Evolutionary conservation across 2,888 invertebrate species (phyloP), one percentile per base, ranked within the genome.

Genomic region (Cabera pusaria): DNA sequence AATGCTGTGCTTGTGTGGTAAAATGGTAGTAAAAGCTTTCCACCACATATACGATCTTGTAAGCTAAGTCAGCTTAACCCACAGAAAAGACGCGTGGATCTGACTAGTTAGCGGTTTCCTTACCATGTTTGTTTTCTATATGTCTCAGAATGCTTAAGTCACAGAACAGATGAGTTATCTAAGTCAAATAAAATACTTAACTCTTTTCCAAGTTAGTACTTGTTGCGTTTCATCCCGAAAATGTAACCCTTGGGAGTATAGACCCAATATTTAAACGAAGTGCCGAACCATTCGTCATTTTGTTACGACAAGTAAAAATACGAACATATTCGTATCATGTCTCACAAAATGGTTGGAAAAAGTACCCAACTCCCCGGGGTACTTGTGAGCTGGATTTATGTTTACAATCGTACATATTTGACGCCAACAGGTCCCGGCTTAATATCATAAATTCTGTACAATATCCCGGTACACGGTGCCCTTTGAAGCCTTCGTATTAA

Each of bases 341-440:
- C 24, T 18, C 26, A 20, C 31, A 35, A 29, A 35, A 41, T 20
- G 25, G 9, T 22, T 17, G 25, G 19, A 35, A 35, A 39, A 41
- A 31, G 28, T 12, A 14, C 14, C 3, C 2, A 34, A 38, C 22
- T 44, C 36, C n/a, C 47, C 22, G 23, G 19, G 45, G 48, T 14
- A 28, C 39, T 26, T 40, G 34, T 42, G 39, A 37, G 40, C 31
- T 6, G 43, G 50, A 53, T 53, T 53, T 50, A 52, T 50, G 39
- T 37, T 44, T 35, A 42, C 45, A 43, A 35, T 42, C 46, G 37
- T 44, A 39, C 37, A 49, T 46, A 38, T 53, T 50, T 53, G 50
- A 53, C 34, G 47, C 24, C 23, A 31, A 27, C 24, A 5, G 7
- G 10, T 6, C n/a, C 19, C 5, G 19, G 37, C 23, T 35, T 40